Evolutionary conservation across 2,797 vertebrate species (phyloP).

Genomic region (Decapterus maruadsi): DNA sequence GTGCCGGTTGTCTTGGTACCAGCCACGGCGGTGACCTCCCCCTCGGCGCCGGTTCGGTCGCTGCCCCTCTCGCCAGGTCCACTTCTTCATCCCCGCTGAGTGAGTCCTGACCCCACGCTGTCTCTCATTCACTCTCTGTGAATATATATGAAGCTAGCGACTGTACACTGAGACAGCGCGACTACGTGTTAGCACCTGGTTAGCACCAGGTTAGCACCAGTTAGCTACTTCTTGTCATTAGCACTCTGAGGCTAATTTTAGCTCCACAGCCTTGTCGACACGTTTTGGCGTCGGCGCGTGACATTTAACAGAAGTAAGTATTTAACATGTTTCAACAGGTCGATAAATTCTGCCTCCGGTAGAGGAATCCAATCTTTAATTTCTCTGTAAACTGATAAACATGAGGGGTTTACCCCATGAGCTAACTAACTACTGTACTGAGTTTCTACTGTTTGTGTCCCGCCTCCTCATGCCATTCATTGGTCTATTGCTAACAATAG

Average conservation of each 20-base stretch:
- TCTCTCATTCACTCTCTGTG: constrained; percentile 1
- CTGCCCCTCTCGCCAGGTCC: constrained; percentile 75
- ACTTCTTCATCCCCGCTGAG: constrained; percentile 76
- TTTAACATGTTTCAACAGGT: fast-evolving
- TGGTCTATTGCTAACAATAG: constrained; percentile 46
- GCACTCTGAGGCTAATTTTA: constrained; percentile 34
- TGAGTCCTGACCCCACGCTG: neutral
- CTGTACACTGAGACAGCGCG: constrained; percentile 4
- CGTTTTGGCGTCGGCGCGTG: neutral
- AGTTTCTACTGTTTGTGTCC: constrained; percentile 46
- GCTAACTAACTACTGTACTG: constrained; percentile 27
- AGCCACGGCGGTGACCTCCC: constrained; percentile 51
- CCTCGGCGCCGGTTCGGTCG: constrained; percentile 61
- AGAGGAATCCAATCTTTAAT: neutral
- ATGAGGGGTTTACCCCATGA: neutral
- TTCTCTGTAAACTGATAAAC: neutral
- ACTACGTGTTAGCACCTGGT: constrained; percentile 43
- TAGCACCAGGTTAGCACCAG: no score
- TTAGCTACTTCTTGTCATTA: constrained; percentile 42
- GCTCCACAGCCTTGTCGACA: constrained; percentile 7
- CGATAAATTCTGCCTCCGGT: neutral
- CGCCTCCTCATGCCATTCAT: constrained; percentile 48
- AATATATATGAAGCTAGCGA: neutral
- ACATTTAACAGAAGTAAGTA: neutral
- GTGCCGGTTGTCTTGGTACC: constrained; percentile 65